phyloP scores from a whole-genome alignment of 2,888 invertebrate species.

The Drosophila anomalata region DNA sequence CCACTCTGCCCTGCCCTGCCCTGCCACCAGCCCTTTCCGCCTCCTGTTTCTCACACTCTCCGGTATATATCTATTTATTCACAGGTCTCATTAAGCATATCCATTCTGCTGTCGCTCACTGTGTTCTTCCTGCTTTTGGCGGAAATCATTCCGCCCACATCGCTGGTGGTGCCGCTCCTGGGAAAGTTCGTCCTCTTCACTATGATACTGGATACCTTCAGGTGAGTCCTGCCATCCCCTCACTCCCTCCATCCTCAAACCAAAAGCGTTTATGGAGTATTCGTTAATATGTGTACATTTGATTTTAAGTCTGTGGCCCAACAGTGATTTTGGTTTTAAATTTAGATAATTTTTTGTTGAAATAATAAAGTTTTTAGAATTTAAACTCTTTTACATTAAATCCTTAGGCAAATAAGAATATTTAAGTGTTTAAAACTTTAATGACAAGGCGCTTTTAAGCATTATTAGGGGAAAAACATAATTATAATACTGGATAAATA shows the following conservation, averaged over 20 bases:
- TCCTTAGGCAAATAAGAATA: too few species aligned
- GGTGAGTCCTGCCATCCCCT: conserved; percentile 85
- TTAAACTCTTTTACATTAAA: too few species aligned
- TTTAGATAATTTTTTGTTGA: too few species aligned
- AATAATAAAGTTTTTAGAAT: too few species aligned
- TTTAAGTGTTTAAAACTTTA: too few species aligned
- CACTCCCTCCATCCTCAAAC: neutral
- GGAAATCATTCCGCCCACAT: conserved; percentile 95
- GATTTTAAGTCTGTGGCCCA: neutral
- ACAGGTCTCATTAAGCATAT: conserved; percentile 96
- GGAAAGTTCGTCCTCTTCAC: conserved; percentile 98
- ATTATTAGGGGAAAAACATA: too few species aligned
- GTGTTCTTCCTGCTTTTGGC: conserved; percentile 97
- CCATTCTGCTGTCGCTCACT: conserved; percentile 96
- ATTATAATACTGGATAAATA: too few species aligned
- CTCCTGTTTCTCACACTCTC: conserved; percentile 65
- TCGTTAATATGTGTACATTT: too few species aligned
- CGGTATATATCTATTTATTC: conserved; percentile 81
- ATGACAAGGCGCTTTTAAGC: too few species aligned
- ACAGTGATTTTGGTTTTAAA: too few species aligned
- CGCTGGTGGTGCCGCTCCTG: conserved; percentile 95
- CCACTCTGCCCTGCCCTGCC: neutral
- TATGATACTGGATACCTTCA: conserved; percentile 97
- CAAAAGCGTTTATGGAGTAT: too few species aligned
- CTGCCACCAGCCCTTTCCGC: conserved; percentile 6